Evolutionary conservation across 2,113 vertebrate species (phyloP), one percentile per base, ranked within the genome.

Genomic region (Sapayoa aenigma): DNA sequence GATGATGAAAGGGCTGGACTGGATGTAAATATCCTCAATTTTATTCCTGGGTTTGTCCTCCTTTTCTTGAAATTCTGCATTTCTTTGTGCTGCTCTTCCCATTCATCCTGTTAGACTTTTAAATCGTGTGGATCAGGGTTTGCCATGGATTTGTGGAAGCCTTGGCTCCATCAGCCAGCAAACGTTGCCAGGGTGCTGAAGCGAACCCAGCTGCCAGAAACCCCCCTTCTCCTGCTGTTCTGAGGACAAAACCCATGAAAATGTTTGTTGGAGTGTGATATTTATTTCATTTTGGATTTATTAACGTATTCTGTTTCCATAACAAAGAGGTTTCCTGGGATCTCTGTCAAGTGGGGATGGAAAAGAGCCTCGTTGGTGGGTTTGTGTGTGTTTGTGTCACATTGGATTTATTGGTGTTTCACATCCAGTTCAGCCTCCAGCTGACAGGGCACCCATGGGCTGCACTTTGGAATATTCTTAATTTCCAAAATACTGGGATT

Each of bases 131-230:
- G 60, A 71, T 87, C 42, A 4, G 88, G 60, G n/a, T 75, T 69
- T 84, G 74, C 88, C 31, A 15, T n/a, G 74, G 22, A 30, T 81
- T 49, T 41, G 42, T 87, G 44, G 62, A 85, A 92, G 25, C 79
- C 52, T 79, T 92, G 83, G 89, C 92, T 90, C 62, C 7, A 1
- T 9, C 0, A 0, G 6, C 41, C 77, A 24, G 58, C 2, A 5
- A 44, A 11, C 5, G 2, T 0, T 84, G 87, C 87, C 92, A 91
- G 92, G 84, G 65, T 60, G 87, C 68, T 69, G 63, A 84, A 73
- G 46, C 35, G 88, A 91, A 18, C 60, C 60, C 90, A 91, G 82
- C 82, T 94, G 82, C 59, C 84, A 58, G 82, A 50, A 89, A 91
- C 31, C 53, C 35, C 28, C 4, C 28, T 89, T 84, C 44, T 62